Evolutionary conservation across 2,113 vertebrate genomes (phyloP).

Genomic region (Dascyllus trimaculatus): DNA sequence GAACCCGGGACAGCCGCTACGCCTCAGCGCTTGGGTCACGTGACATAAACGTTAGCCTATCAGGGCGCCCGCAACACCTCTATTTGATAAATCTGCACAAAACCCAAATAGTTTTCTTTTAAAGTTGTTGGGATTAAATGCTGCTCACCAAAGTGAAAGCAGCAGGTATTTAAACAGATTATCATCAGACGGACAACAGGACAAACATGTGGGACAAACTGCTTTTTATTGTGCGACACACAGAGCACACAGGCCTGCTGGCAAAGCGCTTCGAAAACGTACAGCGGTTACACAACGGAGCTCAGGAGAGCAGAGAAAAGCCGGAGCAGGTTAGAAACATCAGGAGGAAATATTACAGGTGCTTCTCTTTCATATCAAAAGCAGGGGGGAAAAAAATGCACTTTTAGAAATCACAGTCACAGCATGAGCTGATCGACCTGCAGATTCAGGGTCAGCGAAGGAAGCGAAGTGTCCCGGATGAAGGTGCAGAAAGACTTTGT

Average conservation of each 20-base stretch:
- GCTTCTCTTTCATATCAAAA: conserved; percentile 58
- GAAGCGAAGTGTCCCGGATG: conserved; percentile 23
- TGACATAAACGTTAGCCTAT: too few relatives aligned
- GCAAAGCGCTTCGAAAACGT: conserved; percentile 19
- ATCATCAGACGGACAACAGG: background rate
- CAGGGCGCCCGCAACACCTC: too few relatives aligned
- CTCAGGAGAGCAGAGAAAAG: conserved; percentile 8
- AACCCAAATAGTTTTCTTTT: too few relatives aligned
- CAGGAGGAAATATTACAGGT: conserved; percentile 13
- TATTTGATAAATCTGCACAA: too few relatives aligned
- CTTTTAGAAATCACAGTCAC: conserved; percentile 60
- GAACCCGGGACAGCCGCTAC: too few relatives aligned
- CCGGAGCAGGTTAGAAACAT: conserved; percentile 28
- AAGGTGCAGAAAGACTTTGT: too few relatives aligned
- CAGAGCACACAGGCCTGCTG: conserved; percentile 25
- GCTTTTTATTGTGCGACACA: conserved; percentile 57
- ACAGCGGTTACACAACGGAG: conserved; percentile 36
- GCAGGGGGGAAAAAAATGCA: conserved; percentile 47
- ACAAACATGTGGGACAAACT: conserved; percentile 26
- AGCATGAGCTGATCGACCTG: conserved; percentile 19
- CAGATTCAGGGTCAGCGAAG: conserved; percentile 24
- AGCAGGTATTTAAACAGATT: too few relatives aligned
- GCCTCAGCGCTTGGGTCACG: too few relatives aligned
- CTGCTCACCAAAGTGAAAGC: too few relatives aligned
- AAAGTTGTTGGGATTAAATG: too few relatives aligned